Evolutionary conservation across 37 sponge, comb jelly and placozoan species (phyloP), one percentile per base, ranked within the genome.

Genomic region (Chondrosia reniformis): DNA sequence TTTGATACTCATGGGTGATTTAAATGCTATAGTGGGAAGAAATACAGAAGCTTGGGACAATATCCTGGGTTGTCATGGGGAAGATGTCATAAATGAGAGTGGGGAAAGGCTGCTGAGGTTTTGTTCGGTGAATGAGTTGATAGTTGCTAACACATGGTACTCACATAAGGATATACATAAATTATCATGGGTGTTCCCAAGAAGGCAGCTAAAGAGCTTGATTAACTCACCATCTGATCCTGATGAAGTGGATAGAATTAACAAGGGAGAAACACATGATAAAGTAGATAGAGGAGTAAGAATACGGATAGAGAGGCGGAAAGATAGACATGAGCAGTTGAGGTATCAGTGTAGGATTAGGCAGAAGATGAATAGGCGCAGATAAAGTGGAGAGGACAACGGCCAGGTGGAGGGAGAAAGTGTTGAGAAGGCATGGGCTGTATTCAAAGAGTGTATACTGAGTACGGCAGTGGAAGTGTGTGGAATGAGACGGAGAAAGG

Each of bases 61-160:
- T 49, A 17, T 49, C 54, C 54, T 49, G 54, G 54, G 54, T 49
- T 49, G 54, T 49, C 54, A 49, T 49, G 54, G 54, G 54, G 54
- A 49, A 49, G 54, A 49, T 49, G 54, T 49, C 54, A 49, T 49
- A 49, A 49, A 49, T 49, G 54, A 49, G 54, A 49, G 54, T 49
- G 54, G 54, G 15, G 17, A 49, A 49, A 49, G 54, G 54, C 17
- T 49, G 54, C 54, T 49, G 54, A 12, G 54, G 54, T 49, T 49
- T 49, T 49, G 54, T 49, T 49, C 54, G 54, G 54, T 49, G 54
- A 49, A 49, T 49, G 54, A 49, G 54, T 49, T 49, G 54, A 49
- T 49, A 49, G 54, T 49, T 49, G 54, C 54, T 49, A 49, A 49
- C 54, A 49, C 54, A 49, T 49, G 54, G 54, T 49, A 49, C 54